These are phyloP conservation scores for Astropecten irregularis DNA, from an alignment of 53 echinoderm and acorn worm species.

Conservation along the genomic window DNA sequence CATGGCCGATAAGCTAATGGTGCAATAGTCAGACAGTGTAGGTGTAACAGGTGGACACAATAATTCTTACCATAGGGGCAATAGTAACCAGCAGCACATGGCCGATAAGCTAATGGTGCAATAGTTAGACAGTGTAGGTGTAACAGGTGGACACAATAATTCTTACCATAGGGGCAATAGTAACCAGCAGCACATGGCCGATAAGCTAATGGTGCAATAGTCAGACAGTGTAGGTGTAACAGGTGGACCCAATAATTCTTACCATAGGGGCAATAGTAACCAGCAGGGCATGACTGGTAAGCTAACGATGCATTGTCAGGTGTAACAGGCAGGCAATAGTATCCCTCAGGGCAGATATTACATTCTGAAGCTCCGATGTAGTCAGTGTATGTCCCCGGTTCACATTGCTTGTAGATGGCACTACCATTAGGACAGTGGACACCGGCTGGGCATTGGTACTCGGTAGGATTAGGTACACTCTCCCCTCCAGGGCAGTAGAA, in stretches of 20 bases:
- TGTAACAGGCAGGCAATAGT: constrained; percentile 80
- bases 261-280: constrained; percentile 92
- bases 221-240: no score
- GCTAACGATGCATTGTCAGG: constrained; percentile 83
- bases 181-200: constrained; percentile 83
- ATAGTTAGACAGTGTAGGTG: no score
- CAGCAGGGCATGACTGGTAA: constrained; percentile 79
- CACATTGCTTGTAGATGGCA: constrained; percentile 81
- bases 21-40: no score
- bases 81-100: no score
- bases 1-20: no score
- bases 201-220: constrained; percentile 77
- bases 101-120: no score
- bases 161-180: constrained; percentile 90
- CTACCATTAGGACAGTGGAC: constrained; percentile 97
- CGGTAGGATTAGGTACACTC: constrained; percentile 80
- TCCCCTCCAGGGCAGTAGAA: constrained; percentile 88
- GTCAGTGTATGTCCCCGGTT: constrained; percentile 81
- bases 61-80: constrained; percentile 84
- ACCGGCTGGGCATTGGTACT: constrained; percentile 82
- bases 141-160: no score
- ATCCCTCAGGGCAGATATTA: constrained; percentile 83
- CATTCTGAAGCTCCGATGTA: constrained; percentile 90
- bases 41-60: no score
- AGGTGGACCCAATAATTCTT: no score